Evolutionary conservation across 2,888 invertebrate genomes (phyloP).

Genomic region (Hirudinaria manillensis): DNA sequence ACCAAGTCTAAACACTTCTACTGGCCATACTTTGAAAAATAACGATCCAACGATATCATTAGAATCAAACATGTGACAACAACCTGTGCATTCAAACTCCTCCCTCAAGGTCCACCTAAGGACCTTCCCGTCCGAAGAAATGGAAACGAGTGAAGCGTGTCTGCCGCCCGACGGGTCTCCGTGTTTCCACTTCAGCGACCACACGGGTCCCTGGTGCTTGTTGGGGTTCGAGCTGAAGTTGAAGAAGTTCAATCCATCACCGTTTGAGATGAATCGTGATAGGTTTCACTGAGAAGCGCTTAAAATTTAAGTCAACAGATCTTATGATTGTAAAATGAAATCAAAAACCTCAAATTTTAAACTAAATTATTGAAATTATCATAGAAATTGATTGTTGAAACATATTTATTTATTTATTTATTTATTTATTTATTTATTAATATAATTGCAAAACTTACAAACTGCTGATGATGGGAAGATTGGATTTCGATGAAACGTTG

Average conservation of each 20-base stretch:
- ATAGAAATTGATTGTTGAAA: neutral
- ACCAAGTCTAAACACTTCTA: too few relatives aligned
- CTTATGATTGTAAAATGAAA: too few relatives aligned
- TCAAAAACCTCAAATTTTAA: too few relatives aligned
- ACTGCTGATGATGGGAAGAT: slow-evolving; percentile 51
- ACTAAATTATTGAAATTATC: neutral
- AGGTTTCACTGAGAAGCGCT: too few relatives aligned
- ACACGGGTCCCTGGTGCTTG: slow-evolving; percentile 53
- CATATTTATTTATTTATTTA: too few relatives aligned
- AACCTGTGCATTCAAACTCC: slow-evolving; percentile 53
- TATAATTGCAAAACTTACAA: slow-evolving; percentile 45
- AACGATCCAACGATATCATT: too few relatives aligned
- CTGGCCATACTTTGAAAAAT: too few relatives aligned
- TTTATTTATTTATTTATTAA: neutral
- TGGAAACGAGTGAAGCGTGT: slow-evolving; percentile 49
- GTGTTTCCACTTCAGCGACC: slow-evolving; percentile 53
- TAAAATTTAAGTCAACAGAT: too few relatives aligned
- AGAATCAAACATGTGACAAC: neutral
- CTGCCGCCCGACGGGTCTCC: slow-evolving; percentile 51
- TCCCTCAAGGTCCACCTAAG: slow-evolving; percentile 54
- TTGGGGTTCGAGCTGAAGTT: slow-evolving; percentile 45
- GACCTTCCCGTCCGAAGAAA: slow-evolving; percentile 54
- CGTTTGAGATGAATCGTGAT: too few relatives aligned
- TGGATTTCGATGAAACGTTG: slow-evolving; percentile 47
- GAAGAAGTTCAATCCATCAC: neutral